Evolutionary conservation across 2,797 vertebrate genomes (phyloP).

Genomic region (Diplodus puntazzo): DNA sequence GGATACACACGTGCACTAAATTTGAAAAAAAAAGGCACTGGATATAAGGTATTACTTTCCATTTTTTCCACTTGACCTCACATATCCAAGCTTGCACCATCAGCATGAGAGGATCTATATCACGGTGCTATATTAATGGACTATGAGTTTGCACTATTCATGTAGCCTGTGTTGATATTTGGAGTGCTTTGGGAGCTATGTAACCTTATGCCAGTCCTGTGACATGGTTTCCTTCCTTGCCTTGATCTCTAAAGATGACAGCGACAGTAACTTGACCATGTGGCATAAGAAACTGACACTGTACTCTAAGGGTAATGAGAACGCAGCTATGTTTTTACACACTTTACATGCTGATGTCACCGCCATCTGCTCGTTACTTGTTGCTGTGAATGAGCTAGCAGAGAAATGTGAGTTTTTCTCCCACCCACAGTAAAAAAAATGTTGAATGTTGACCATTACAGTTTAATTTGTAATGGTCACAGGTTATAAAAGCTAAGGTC

Average conservation of each 20-base stretch:
- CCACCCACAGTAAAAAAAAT: too few species aligned
- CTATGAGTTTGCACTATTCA: slow-evolving; percentile 36
- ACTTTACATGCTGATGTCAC: slow-evolving; percentile 21
- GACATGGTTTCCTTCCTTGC: slow-evolving; percentile 27
- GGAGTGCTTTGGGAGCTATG: slow-evolving; percentile 28
- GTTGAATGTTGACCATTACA: too few species aligned
- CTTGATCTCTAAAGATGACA: slow-evolving; percentile 37
- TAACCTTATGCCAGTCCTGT: slow-evolving; percentile 38
- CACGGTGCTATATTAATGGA: slow-evolving; percentile 43
- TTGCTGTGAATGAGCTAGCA: slow-evolving; percentile 2
- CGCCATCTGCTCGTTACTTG: slow-evolving; percentile 34
- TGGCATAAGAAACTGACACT: slow-evolving; percentile 4
- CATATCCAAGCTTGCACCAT: slow-evolving; percentile 22
- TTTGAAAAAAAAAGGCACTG: background rate
- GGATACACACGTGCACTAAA: background rate
- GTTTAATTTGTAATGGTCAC: background rate
- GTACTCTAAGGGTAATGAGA: slow-evolving; percentile 40
- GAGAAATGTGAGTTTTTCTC: too few species aligned
- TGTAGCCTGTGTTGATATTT: slow-evolving; percentile 58
- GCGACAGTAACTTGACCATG: slow-evolving; percentile 40
- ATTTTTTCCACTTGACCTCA: slow-evolving; percentile 40
- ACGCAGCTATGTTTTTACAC: slow-evolving; percentile 20
- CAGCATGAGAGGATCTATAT: slow-evolving; percentile 26
- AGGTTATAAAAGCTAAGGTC: background rate
- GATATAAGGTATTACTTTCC: background rate